Conservation (phyloP, 2,888 invertebrate genomes). For the Cacoxenus indagator region DNA sequence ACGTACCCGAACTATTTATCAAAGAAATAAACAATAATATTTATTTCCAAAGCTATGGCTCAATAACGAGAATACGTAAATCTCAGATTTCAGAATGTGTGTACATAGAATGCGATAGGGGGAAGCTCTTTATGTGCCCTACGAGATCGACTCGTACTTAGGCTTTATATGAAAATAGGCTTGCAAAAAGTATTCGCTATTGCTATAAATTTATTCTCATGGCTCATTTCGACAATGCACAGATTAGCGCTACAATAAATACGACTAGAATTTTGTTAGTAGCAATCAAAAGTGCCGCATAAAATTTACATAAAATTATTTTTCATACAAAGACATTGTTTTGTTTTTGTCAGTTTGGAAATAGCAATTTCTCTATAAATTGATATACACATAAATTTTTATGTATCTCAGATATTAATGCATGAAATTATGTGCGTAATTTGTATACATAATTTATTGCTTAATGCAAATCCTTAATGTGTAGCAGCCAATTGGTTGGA, state of each 20-base stretch:
- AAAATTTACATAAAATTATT: constrained; percentile 57
- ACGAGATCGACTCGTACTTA: too few species aligned
- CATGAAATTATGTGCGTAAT: background rate
- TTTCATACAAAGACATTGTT: constrained; percentile 27
- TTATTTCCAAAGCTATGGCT: too few species aligned
- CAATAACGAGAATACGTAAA: too few species aligned
- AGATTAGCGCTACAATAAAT: constrained; percentile 36
- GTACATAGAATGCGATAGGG: too few species aligned
- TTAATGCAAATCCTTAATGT: background rate
- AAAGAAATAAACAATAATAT: too few species aligned
- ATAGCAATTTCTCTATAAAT: background rate
- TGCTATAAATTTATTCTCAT: too few species aligned
- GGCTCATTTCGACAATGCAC: background rate
- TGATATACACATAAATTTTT: background rate
- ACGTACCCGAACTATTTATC: too few species aligned
- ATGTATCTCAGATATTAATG: background rate
- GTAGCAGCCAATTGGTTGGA: background rate
- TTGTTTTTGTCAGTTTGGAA: background rate
- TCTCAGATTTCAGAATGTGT: too few species aligned
- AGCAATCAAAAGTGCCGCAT: constrained; percentile 45
- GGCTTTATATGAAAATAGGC: too few species aligned
- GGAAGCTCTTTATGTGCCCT: too few species aligned
- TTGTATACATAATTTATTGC: background rate
- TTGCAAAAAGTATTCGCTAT: too few species aligned
- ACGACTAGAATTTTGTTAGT: constrained; percentile 25